Percentiles rank a stretch among this genome's conserved stretches.
Conservation (phyloP, 1,140 invertebrate genomes). For the Protaetia brevitarsis region DNA sequence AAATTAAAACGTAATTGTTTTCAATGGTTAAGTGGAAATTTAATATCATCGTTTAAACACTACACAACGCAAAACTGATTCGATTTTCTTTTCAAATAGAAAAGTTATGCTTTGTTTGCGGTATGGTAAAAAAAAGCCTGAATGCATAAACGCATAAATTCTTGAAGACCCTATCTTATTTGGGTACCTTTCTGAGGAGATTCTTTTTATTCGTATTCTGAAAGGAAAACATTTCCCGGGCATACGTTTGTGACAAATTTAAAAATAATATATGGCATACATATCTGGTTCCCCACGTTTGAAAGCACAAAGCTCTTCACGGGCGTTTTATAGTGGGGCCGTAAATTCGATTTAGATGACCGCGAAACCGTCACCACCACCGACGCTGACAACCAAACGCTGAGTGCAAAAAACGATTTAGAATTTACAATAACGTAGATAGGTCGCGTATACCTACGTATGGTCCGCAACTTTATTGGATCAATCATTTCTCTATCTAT, state of each 20-base stretch:
- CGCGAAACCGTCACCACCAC: slow-evolving; percentile 20
- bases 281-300: slow-evolving; percentile 24
- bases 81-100: too few species aligned
- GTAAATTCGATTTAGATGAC: slow-evolving; percentile 44
- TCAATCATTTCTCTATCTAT: too few species aligned
- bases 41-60: too few species aligned
- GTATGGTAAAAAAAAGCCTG: neutral
- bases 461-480: too few species aligned
- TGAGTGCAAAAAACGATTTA: slow-evolving; percentile 18
- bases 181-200: neutral
- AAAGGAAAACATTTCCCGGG: neutral
- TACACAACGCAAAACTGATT: too few species aligned
- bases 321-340: slow-evolving; percentile 31
- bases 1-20: too few species aligned
- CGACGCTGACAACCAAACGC: neutral
- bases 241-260: slow-evolving; percentile 43
- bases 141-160: neutral
- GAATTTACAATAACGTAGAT: slow-evolving; percentile 9
- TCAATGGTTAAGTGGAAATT: too few species aligned
- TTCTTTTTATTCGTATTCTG: slow-evolving; percentile 1
- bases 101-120: neutral
- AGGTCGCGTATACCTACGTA: too few species aligned
- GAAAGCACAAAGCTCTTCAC: slow-evolving; percentile 24
- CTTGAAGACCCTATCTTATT: neutral
- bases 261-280: slow-evolving; percentile 41